A percentile compares a stretch with the other conserved stretches of the same genome.
Evolutionary conservation across 2,888 invertebrate genomes (phyloP).

Genomic region (Hipparchia semele): DNA sequence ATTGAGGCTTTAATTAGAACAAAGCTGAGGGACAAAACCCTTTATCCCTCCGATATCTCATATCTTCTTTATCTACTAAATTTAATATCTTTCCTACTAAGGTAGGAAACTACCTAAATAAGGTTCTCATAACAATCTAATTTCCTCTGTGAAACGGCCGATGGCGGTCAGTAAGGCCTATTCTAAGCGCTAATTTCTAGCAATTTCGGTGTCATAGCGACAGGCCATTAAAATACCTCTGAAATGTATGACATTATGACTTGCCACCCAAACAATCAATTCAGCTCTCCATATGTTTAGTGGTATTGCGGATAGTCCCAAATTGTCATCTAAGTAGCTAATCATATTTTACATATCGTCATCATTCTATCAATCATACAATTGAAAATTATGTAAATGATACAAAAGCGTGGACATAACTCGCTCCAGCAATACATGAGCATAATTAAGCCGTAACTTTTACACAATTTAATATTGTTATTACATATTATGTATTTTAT

Average conservation of each 20-base stretch:
- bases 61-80: no score
- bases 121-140: constrained; percentile 14
- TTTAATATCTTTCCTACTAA: background rate
- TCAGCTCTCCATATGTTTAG: background rate
- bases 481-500: no score
- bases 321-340: no score
- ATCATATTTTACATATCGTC: no score
- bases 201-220: constrained; percentile 54
- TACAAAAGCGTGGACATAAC: no score
- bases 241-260: constrained; percentile 60
- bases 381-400: no score
- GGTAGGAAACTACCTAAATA: background rate
- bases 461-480: no score
- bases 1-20: no score
- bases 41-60: background rate
- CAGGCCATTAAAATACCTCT: constrained; percentile 56
- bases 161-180: constrained; percentile 29
- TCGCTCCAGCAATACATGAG: no score
- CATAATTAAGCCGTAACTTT: no score
- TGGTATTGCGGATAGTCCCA: background rate
- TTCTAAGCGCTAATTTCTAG: constrained; percentile 45
- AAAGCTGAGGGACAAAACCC: background rate
- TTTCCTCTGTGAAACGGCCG: constrained; percentile 23
- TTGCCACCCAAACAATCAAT: constrained; percentile 32
- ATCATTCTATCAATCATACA: no score